Percentiles rank a stretch among this genome's conserved stretches.
Evolutionary conservation across 92 coral and sea anemone species (phyloP).

Genomic region (Umimayanthus chanpuru): DNA sequence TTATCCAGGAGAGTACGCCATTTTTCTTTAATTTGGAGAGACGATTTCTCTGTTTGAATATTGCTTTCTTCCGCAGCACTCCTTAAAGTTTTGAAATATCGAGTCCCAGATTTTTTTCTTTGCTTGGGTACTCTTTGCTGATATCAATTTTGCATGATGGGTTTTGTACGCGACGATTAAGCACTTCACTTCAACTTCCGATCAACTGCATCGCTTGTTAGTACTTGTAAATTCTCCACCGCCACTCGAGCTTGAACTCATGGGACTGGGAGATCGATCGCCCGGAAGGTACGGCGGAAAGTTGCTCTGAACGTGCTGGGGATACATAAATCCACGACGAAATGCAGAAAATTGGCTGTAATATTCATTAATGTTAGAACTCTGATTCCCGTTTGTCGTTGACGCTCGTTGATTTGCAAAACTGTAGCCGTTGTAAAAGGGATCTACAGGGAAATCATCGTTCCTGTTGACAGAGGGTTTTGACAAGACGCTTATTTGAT

Average conservation of each 20-base stretch:
- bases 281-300: background rate
- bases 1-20: background rate
- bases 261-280: background rate
- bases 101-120: too few relatives aligned
- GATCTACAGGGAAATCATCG: constrained; percentile 10
- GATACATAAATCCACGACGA: background rate
- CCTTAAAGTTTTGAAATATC: too few relatives aligned
- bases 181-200: background rate
- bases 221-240: background rate
- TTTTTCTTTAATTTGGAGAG: too few relatives aligned
- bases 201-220: background rate
- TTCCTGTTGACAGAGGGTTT: constrained; percentile 12
- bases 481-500: background rate
- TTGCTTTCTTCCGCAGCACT: too few relatives aligned
- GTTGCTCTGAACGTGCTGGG: background rate
- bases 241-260: background rate
- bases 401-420: constrained; percentile 24
- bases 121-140: too few relatives aligned
- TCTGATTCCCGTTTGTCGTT: constrained; percentile 18
- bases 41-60: too few relatives aligned
- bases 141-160: too few relatives aligned
- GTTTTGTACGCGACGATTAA: background rate
- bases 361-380: constrained; percentile 12
- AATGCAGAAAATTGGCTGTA: background rate
- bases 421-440: constrained; percentile 26